phyloP scores from a whole-genome alignment of 2,888 invertebrate genomes.

The Lasioglossum villosulum region DNA sequence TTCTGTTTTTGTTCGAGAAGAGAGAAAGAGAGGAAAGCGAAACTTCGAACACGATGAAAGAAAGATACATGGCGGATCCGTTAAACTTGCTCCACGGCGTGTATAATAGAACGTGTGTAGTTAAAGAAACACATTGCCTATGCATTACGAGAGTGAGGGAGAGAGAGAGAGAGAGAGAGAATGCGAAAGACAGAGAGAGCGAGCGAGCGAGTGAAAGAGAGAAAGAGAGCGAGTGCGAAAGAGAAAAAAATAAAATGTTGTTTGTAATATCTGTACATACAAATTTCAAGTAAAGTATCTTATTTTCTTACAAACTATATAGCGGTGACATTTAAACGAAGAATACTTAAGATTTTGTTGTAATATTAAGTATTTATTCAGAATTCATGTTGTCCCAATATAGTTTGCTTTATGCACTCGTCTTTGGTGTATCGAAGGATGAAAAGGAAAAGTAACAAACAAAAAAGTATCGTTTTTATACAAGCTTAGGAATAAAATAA shows the following conservation, averaged over 20 bases:
- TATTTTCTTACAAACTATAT: conserved; percentile 83
- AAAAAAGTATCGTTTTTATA: conserved; percentile 72
- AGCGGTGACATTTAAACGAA: conserved; percentile 77
- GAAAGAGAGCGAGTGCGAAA: background rate
- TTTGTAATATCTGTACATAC: conserved; percentile 83
- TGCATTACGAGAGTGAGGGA: conserved; percentile 64
- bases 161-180: background rate
- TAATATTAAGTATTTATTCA: conserved; percentile 80
- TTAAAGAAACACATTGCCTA: conserved; percentile 73
- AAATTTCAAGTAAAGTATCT: conserved; percentile 82
- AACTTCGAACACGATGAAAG: conserved; percentile 21
- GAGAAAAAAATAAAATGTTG: conserved; percentile 61
- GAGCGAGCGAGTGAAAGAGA: background rate
- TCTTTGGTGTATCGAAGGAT: conserved; percentile 70
- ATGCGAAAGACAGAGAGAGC: background rate
- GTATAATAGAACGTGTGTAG: conserved; percentile 71
- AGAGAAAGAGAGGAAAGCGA: background rate
- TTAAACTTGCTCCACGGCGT: conserved; percentile 66
- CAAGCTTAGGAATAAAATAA: conserved; percentile 67
- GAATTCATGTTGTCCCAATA: conserved; percentile 77
- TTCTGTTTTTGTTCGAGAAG: background rate
- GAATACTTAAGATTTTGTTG: conserved; percentile 79
- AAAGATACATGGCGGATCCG: conserved; percentile 46
- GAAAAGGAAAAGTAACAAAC: conserved; percentile 31
- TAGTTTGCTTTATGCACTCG: conserved; percentile 77